Evolutionary conservation across 2,113 vertebrate genomes (phyloP).

Genomic region (Monarcha castaneiventris): DNA sequence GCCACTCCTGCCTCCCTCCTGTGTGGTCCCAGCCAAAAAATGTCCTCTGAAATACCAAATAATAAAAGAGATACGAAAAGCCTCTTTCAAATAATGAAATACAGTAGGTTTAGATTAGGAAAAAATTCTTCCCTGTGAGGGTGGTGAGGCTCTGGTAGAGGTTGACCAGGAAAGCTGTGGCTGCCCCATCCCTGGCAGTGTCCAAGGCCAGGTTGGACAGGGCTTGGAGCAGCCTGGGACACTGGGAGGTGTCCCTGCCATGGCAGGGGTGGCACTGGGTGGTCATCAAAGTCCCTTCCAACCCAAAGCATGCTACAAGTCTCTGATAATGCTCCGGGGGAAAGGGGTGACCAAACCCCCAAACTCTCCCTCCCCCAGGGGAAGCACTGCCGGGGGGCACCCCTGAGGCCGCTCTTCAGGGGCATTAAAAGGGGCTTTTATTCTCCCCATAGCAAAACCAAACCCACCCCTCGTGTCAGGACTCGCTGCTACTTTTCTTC

Average conservation of each 20-base stretch:
- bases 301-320: rapidly evolving
- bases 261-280: neutral
- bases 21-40: neutral
- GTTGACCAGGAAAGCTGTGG: neutral
- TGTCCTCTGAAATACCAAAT: neutral
- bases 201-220: rapidly evolving
- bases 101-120: neutral
- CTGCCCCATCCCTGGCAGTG: neutral
- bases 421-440: rapidly evolving
- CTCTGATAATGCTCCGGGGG: rapidly evolving
- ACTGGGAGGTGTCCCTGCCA: neutral
- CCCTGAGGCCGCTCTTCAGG: rapidly evolving
- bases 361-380: rapidly evolving
- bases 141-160: rapidly evolving
- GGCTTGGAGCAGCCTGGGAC: rapidly evolving
- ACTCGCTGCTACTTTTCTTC: neutral
- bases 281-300: neutral
- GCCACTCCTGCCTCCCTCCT: neutral
- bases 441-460: neutral
- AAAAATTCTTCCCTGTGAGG: neutral
- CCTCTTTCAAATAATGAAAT: neutral
- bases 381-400: neutral
- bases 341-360: too few relatives aligned
- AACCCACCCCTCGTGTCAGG: neutral
- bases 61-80: neutral